A percentile compares a stretch with the other conserved stretches of the same genome.
These are phyloP conservation scores for Cataglyphis rosenhaueri DNA, from an alignment of 2,888 invertebrate genomes.

Conservation along the genomic window DNA sequence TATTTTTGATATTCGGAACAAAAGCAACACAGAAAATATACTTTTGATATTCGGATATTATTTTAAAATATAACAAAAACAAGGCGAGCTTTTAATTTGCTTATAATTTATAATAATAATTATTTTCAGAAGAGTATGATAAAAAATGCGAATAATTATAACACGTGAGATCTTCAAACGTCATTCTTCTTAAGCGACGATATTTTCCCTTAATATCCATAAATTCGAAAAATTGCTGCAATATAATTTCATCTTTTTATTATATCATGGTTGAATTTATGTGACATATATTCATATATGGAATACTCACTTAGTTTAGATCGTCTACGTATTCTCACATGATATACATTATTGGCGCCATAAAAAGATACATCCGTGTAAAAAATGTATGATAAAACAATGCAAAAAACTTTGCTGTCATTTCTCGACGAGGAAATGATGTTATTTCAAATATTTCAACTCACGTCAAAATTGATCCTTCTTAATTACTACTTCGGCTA, in stretches of 20 bases:
- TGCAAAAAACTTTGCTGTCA: background rate
- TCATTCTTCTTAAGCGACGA: background rate
- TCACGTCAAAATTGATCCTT: background rate
- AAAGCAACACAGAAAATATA: background rate
- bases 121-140: background rate
- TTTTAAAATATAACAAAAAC: conserved; percentile 1
- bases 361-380: background rate
- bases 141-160: background rate
- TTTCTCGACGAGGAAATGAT: background rate
- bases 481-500: background rate
- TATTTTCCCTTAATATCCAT: background rate
- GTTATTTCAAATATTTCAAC: background rate
- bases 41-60: background rate
- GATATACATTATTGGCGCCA: background rate
- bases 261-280: conserved; percentile 1
- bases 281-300: background rate
- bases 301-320: conserved; percentile 6
- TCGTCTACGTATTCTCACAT: background rate
- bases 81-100: background rate
- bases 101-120: background rate
- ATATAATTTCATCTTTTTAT: background rate
- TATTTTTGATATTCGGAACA: background rate
- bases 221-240: background rate
- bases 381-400: background rate
- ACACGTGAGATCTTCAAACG: background rate